Evolutionary conservation across 2,888 invertebrate species (phyloP), one percentile per base, ranked within the genome.

Genomic region (Notodromas monacha): DNA sequence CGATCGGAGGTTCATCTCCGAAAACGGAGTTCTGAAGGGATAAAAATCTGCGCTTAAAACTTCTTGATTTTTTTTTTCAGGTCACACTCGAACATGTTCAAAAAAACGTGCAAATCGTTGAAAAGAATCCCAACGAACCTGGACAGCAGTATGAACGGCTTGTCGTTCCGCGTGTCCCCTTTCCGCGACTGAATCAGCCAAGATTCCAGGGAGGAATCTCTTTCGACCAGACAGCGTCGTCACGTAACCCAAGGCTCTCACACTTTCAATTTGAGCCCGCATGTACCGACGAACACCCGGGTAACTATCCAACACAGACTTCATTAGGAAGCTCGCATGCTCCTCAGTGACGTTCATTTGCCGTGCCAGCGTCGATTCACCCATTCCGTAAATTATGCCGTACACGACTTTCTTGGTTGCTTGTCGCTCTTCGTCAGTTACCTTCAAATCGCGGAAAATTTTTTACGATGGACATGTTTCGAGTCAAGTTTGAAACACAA

Each of bases 381-480:
- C 81, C 68, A 92, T 92, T 4, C 92, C 96, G 47, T 96, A 96
- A 33, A 96, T 68, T 42, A 96, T 77, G 4, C 81, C 89, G 50
- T 92, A 92, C 46, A 81, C 81, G 15, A 89, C 61, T 51, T 79
- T 66, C 3, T 56, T 57, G 10, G 81, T 70, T 42, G 68, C 67
- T 42, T 79, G 73, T 28, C 89, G 58, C 39, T 74, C 56, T 33
- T 61, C 59, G 33, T 66, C 63, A 26, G 67, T 65, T n/a, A n/a
- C n/a, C n/a, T n/a, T n/a, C n/a, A n/a, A n/a, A n/a, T n/a, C n/a
- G n/a, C n/a, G n/a, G n/a, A n/a, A n/a, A n/a, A n/a, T n/a, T n/a
- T n/a, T n/a, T n/a, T n/a, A n/a, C n/a, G n/a, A n/a, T n/a, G n/a
- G n/a, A n/a, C n/a, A n/a, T n/a, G n/a, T n/a, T n/a, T n/a, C n/a